Base-by-base conservation (phyloP, 35 echinoderm and acorn worm species). In the Ophiothrix spiculata region DNA sequence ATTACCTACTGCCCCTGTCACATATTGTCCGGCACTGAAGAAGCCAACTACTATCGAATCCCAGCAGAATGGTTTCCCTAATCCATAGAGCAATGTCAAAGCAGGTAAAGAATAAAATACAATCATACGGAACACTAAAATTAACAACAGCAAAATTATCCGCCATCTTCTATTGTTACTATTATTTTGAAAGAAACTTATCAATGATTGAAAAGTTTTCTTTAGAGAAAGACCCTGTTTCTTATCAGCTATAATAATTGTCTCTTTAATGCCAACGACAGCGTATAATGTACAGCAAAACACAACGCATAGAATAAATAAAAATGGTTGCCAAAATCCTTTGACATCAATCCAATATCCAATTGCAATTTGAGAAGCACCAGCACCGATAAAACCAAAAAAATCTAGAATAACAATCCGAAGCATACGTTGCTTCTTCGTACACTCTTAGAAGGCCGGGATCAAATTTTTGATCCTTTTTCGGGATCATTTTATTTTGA, bases 121-220 rank as follows among this genome's bases (percentile, higher is more conserved):
- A 23, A 86, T 17, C 13, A 86, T 75, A 0, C 74, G 19, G 36
- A 86, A 31, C 38, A 86, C 73, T 0, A 77, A 4, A 32, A 39
- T 86, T 12, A 74, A 37, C 12, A 86, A 40, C 25, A 86, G 38
- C 33, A 86, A 40, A 42, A 25, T 42, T 21, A 77, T 37, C 8
- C 84, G 64, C 19, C 84, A 74, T 25, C 60, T 69, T 69, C 60
- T 10, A 14, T 86, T 76, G 84, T 86, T 69, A 32, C 64, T 86
- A 74, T 86, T 86, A 40, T 74, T 86, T 74, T 86, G 84, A 39
- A 86, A 39, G 28, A 86, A 74, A 40, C 75, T 86, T 25, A 86
- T 37, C 2, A 86, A 40, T 12, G 39, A 25, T 35, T 56, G 25
- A 38, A 41, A 21, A 2, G 74, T 69, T 37, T 21, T 77, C 74